Conservation (phyloP, 2,113 vertebrate genomes). For the Marmota monax region DNA sequence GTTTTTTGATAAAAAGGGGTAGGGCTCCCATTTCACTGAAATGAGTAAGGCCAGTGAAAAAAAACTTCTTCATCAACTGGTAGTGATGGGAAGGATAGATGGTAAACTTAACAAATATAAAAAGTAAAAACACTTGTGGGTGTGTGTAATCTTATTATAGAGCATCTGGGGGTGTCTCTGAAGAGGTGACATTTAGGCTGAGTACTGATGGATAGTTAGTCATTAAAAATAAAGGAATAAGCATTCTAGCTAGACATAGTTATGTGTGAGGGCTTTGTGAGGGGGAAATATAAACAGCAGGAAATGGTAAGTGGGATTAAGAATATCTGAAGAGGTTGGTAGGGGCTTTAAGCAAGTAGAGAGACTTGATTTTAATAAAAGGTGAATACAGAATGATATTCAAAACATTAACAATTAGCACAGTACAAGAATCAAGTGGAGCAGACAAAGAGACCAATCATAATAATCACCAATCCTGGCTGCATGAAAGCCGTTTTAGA, state of each 20-base stretch:
- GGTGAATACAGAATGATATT: not conserved
- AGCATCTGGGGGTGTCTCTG: not conserved
- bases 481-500: not conserved
- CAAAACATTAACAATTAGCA: conserved; percentile 30
- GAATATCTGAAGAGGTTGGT: not conserved
- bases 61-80: not conserved
- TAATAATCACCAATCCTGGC: not conserved
- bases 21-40: not conserved
- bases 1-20: not conserved
- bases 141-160: not conserved
- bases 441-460: not conserved
- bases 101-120: not conserved
- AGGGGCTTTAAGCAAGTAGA: not conserved
- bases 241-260: not conserved
- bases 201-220: not conserved
- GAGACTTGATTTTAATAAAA: not conserved
- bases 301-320: not conserved
- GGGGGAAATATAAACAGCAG: not conserved
- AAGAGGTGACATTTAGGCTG: not conserved
- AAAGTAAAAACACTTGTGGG: not conserved
- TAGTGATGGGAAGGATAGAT: not conserved
- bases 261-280: not conserved
- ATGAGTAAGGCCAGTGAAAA: not conserved
- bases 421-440: not conserved
- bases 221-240: not conserved